A percentile compares a stretch with the other conserved stretches of the same genome.
Evolutionary conservation across 1,140 invertebrate genomes (phyloP).

Genomic region (Orchestia grillus): DNA sequence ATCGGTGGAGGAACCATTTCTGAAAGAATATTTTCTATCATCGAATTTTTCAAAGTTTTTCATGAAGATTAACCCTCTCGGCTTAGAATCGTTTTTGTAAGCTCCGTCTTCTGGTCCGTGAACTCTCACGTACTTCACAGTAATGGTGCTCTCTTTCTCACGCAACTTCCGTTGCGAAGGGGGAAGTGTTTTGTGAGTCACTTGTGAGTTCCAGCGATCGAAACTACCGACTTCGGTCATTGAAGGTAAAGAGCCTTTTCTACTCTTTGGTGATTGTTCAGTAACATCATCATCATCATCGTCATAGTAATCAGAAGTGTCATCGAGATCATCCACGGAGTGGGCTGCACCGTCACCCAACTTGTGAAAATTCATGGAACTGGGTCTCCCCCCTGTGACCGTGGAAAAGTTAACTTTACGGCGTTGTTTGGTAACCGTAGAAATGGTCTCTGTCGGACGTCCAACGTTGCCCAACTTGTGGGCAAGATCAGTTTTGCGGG

Average conservation of each 20-base stretch:
- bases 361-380: not conserved
- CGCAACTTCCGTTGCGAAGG: not conserved
- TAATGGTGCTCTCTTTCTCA: not conserved
- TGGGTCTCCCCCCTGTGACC: not conserved
- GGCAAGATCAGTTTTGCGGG: not conserved
- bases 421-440: not conserved
- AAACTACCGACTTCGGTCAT: not conserved
- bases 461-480: not conserved
- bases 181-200: not conserved
- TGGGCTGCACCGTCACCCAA: not conserved
- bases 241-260: not conserved
- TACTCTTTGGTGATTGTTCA: not conserved
- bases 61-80: constrained; percentile 63
- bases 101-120: constrained; percentile 62
- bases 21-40: constrained; percentile 42
- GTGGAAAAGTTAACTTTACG: not conserved
- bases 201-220: not conserved
- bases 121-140: constrained; percentile 62
- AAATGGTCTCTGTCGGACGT: not conserved
- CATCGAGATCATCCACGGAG: not conserved
- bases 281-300: not conserved
- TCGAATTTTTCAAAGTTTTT: constrained; percentile 60
- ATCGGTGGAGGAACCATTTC: constrained; percentile 60
- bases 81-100: constrained; percentile 63
- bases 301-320: not conserved